phyloP scores from a whole-genome alignment of 1,140 invertebrate species.

The Epicauta chinensis region DNA sequence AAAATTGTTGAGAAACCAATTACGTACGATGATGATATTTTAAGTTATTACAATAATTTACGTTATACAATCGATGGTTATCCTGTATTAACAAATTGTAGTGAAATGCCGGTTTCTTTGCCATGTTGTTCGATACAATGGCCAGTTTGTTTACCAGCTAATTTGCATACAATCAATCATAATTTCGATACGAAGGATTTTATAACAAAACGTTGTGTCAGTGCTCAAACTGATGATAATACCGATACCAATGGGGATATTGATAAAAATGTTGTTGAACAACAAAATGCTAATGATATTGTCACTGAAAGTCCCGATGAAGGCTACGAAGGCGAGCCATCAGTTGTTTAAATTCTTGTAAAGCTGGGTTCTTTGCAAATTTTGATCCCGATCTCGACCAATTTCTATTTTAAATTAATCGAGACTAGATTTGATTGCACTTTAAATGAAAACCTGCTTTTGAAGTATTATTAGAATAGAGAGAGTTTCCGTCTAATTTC shows the following conservation, averaged over 20 bases:
- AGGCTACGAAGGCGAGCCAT: slow-evolving; percentile 70
- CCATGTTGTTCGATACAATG: slow-evolving; percentile 34
- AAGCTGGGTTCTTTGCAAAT: no score
- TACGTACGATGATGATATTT: slow-evolving; percentile 46
- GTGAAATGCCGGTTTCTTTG: slow-evolving; percentile 1
- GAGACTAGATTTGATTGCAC: no score
- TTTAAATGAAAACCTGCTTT: no score
- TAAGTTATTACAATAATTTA: slow-evolving; percentile 50
- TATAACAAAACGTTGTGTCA: slow-evolving; percentile 43
- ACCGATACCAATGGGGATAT: slow-evolving; percentile 35
- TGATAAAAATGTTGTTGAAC: slow-evolving; percentile 30
- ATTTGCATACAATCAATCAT: slow-evolving; percentile 33
- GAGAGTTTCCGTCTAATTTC: no score
- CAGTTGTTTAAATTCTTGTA: slow-evolving; percentile 8
- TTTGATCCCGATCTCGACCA: no score
- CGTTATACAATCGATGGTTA: slow-evolving; percentile 75
- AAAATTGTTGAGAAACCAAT: slow-evolving; percentile 55
- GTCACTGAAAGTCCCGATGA: slow-evolving; percentile 80
- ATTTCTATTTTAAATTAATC: no score
- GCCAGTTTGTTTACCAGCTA: slow-evolving; percentile 43
- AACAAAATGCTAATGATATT: slow-evolving; percentile 42
- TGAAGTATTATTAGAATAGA: no score
- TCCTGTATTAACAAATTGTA: slow-evolving; percentile 45
- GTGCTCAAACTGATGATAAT: slow-evolving; percentile 48
- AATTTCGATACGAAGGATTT: slow-evolving; percentile 17